Percentiles rank a stretch among this genome's conserved stretches.
These are phyloP conservation scores for Aldrovandia affinis DNA, from an alignment of 2,797 vertebrate species.

Conservation along the genomic window DNA sequence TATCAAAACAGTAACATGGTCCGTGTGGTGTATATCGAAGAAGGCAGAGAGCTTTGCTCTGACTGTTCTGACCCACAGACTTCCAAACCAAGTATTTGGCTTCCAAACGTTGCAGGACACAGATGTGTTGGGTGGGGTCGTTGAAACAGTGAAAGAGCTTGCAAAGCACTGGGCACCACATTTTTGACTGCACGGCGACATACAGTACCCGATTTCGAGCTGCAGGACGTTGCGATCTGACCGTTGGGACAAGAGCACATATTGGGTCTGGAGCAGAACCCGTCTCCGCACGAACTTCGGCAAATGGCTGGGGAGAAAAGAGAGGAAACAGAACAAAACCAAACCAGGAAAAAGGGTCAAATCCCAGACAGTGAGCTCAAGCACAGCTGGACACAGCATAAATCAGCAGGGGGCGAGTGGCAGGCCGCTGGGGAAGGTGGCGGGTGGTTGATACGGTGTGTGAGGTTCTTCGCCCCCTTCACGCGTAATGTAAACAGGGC, in stretches of 20 bases:
- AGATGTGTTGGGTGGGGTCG: neutral
- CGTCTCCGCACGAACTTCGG: constrained; percentile 95
- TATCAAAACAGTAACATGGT: constrained; percentile 43
- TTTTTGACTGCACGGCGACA: constrained; percentile 26
- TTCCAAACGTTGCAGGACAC: neutral
- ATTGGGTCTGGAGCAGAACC: constrained; percentile 98
- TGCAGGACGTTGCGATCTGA: constrained; percentile 91
- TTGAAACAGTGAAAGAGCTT: neutral
- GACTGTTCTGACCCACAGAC: neutral
- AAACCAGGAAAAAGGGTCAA: neutral
- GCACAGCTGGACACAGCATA: neutral
- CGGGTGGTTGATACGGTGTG: neutral
- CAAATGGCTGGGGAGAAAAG: constrained; percentile 85
- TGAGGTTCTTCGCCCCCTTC: neutral
- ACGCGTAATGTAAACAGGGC: neutral
- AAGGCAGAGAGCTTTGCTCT: neutral
- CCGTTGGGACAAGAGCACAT: constrained; percentile 97
- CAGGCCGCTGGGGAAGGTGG: neutral
- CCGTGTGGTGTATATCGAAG: constrained; percentile 1
- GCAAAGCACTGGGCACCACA: constrained; percentile 12
- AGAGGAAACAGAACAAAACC: no score
- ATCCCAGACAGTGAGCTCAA: neutral
- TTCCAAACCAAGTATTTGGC: neutral
- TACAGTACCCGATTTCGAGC: constrained; percentile 90
- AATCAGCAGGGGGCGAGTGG: neutral